phyloP scores from a whole-genome alignment of 2,113 vertebrate genomes.

The Origma solitaria region DNA sequence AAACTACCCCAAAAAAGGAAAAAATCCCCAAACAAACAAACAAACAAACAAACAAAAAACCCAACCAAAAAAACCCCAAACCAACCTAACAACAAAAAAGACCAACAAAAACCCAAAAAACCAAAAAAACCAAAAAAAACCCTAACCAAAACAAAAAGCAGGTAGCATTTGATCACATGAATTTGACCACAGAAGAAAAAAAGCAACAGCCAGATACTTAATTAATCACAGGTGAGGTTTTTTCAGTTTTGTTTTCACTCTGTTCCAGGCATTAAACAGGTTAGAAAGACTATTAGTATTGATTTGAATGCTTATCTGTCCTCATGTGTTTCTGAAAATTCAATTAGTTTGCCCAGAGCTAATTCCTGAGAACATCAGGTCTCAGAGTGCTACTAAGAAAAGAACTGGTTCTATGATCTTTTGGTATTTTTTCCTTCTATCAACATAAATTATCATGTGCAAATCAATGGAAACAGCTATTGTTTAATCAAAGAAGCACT shows the following conservation, averaged over 20 bases:
- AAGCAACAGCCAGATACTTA: background rate
- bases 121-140: no score
- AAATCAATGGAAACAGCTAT: background rate
- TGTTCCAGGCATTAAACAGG: background rate
- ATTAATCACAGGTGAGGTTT: background rate
- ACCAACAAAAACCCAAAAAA: background rate
- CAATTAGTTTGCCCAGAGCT: background rate
- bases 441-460: background rate
- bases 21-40: no score
- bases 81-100: no score
- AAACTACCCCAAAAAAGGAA: no score
- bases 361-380: background rate
- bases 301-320: background rate
- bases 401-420: accelerated
- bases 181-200: background rate
- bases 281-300: background rate
- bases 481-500: background rate
- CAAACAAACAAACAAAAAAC: no score
- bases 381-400: background rate
- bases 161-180: background rate
- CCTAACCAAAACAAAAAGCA: background rate
- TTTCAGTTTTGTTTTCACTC: background rate
- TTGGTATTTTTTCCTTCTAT: background rate
- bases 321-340: background rate
- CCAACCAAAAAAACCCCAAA: no score